A percentile compares a stretch with the other conserved stretches of the same genome.
Evolutionary conservation across 2,888 invertebrate species (phyloP).

Genomic region (Anodontia alba): DNA sequence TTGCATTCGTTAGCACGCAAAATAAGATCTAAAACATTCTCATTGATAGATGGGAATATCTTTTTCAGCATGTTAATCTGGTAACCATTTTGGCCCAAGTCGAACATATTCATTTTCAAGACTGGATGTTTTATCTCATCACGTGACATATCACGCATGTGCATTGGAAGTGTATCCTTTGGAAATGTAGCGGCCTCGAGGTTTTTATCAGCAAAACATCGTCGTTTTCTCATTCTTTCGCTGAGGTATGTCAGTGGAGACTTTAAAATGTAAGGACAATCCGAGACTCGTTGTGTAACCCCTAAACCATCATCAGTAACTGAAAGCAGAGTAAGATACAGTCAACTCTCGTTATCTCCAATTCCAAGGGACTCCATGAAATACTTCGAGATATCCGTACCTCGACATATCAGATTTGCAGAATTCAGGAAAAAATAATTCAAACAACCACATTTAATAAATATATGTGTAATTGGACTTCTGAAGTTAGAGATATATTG

Average conservation of each 20-base stretch:
- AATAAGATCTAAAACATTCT: slow-evolving; percentile 75
- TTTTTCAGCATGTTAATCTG: slow-evolving; percentile 36
- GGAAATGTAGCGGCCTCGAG: slow-evolving; percentile 80
- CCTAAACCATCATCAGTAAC: neutral
- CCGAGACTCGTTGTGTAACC: neutral
- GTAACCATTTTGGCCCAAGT: neutral
- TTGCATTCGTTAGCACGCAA: slow-evolving; percentile 79
- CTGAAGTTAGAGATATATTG: no score
- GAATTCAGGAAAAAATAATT: no score
- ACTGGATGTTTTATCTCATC: slow-evolving; percentile 18
- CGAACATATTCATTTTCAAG: neutral
- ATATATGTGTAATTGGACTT: no score
- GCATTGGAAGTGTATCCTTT: neutral
- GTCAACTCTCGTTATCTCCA: neutral
- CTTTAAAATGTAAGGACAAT: slow-evolving; percentile 22
- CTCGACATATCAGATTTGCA: neutral
- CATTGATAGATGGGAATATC: slow-evolving; percentile 76
- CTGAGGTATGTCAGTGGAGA: slow-evolving; percentile 84
- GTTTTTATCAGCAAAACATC: slow-evolving; percentile 85
- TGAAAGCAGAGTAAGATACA: neutral
- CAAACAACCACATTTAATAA: neutral
- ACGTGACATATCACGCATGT: slow-evolving; percentile 65
- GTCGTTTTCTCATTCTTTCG: slow-evolving; percentile 87
- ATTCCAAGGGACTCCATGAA: neutral
- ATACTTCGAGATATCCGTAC: neutral